Evolutionary conservation across 2,797 vertebrate genomes (phyloP).

Genomic region (Dermochelys coriacea): DNA sequence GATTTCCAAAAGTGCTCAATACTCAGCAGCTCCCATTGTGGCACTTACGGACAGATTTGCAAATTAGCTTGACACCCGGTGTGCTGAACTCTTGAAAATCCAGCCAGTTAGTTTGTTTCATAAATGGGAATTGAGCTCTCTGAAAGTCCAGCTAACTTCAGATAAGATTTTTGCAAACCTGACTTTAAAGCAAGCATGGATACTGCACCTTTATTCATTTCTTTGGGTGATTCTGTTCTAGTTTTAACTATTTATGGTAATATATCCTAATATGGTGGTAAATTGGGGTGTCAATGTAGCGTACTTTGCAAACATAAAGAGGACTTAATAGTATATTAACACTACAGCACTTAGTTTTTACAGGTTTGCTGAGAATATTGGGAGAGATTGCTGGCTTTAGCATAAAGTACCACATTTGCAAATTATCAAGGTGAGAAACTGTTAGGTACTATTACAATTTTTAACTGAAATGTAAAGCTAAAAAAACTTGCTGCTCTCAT

Average conservation of each 20-base stretch:
- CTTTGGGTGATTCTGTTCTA: not conserved
- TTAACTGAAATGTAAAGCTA: not conserved
- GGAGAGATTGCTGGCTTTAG: not conserved
- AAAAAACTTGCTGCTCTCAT: not conserved
- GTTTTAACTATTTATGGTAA: not conserved
- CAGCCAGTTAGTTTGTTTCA: not conserved
- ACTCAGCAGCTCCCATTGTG: not conserved
- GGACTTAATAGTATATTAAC: not conserved
- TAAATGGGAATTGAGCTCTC: not conserved
- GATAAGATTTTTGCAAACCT: not conserved
- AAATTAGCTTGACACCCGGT: not conserved
- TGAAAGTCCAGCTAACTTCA: not conserved
- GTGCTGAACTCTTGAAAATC: not conserved
- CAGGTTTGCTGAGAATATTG: not conserved
- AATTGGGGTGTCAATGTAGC: not conserved
- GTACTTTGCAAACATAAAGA: not conserved
- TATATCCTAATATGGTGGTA: not conserved
- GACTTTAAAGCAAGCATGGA: not conserved
- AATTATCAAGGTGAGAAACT: not conserved
- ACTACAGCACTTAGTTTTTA: not conserved
- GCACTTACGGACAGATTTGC: not conserved
- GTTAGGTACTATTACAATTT: not conserved
- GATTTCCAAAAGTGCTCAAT: not conserved
- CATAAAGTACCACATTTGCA: not conserved
- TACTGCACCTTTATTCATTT: not conserved